These are phyloP conservation scores for Alcedo quadribrachys DNA, from an alignment of 2,797 vertebrate species.

Conservation along the genomic window DNA sequence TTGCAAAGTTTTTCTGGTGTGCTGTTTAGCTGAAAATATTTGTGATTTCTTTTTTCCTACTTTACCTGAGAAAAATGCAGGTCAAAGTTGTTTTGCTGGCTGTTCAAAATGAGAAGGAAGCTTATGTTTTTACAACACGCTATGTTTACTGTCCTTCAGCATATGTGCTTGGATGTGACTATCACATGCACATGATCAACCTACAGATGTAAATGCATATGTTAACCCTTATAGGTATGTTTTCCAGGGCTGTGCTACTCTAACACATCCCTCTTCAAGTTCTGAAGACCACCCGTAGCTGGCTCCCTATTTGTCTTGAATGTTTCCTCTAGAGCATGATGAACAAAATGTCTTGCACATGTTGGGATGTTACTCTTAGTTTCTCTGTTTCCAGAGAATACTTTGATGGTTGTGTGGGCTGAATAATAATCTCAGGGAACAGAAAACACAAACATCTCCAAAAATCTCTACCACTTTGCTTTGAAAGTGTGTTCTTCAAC, in stretches of 20 bases:
- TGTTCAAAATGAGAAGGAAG: not conserved
- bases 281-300: conserved; percentile 69
- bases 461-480: not conserved
- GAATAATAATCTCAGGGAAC: conserved; percentile 23
- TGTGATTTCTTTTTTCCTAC: not conserved
- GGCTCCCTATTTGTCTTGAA: conserved; percentile 54
- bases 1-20: not conserved
- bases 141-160: not conserved
- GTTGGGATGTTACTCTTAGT: conserved; percentile 41
- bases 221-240: conserved; percentile 42
- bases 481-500: conserved; percentile 19
- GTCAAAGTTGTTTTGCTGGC: not conserved
- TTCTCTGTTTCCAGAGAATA: conserved; percentile 35
- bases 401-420: conserved; percentile 42
- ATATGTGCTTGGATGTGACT: not conserved
- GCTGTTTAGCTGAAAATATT: not conserved
- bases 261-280: conserved; percentile 47
- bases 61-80: not conserved
- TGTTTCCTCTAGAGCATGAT: conserved; percentile 32
- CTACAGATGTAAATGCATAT: not conserved
- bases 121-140: not conserved
- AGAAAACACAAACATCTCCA: conserved; percentile 31
- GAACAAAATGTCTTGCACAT: conserved; percentile 69
- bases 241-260: conserved; percentile 37
- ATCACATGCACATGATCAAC: not conserved